A percentile compares a stretch with the other conserved stretches of the same genome.
These are phyloP conservation scores for Dendrolimus houi DNA, from an alignment of 2,888 invertebrate species.

Conservation along the genomic window DNA sequence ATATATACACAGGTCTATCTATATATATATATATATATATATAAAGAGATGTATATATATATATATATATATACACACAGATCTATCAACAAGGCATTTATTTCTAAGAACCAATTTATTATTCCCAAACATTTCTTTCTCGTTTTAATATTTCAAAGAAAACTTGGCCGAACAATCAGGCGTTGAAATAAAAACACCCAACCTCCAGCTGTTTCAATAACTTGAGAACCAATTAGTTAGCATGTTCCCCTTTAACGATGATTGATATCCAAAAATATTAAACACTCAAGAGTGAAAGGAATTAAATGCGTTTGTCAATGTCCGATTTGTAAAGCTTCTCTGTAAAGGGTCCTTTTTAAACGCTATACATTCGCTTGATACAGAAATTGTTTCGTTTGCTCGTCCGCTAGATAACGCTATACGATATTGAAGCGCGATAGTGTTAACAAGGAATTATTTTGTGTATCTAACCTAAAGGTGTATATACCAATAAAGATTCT, in stretches of 20 bases:
- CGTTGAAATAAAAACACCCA: neutral
- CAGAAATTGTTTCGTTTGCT: no score
- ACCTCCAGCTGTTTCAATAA: neutral
- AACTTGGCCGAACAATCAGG: neutral
- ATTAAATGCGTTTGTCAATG: constrained; percentile 12
- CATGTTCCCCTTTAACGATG: neutral
- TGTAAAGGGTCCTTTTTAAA: neutral
- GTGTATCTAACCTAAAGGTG: no score
- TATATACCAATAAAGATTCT: no score
- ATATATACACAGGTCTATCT: no score
- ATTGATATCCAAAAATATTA: constrained; percentile 8
- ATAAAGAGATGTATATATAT: no score
- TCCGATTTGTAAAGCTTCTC: constrained; percentile 1
- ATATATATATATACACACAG: no score
- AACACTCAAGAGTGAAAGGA: constrained; percentile 4
- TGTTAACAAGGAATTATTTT: no score
- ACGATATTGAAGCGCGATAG: no score
- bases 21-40: no score
- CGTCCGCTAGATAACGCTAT: no score
- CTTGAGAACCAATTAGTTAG: neutral
- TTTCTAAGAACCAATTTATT: neutral
- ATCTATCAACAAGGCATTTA: neutral
- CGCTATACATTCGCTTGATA: neutral
- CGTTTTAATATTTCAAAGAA: neutral
- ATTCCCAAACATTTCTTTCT: neutral